Evolutionary conservation across 1,140 invertebrate genomes (phyloP).

Genomic region (Polypedilum pembai): DNA sequence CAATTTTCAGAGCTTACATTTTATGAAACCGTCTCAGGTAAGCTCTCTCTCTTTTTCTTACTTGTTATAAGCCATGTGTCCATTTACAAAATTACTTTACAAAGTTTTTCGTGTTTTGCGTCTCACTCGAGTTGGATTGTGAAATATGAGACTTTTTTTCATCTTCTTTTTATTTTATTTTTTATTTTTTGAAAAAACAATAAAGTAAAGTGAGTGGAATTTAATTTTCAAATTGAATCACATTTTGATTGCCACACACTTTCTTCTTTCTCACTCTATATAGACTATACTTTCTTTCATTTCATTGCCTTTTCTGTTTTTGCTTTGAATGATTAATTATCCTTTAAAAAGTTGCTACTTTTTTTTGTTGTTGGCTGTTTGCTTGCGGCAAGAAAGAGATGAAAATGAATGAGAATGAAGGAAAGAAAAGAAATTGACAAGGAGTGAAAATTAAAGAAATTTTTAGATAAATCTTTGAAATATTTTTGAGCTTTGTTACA

Average conservation of each 20-base stretch:
- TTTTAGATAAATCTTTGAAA: too few species aligned
- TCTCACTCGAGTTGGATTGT: neutral
- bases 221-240: conserved; percentile 25
- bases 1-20: neutral
- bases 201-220: neutral
- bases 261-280: neutral
- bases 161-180: neutral
- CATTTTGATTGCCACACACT: neutral
- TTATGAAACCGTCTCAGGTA: neutral
- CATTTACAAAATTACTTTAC: conserved; percentile 24
- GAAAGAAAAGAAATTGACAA: neutral
- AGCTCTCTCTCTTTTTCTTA: neutral
- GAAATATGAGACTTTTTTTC: conserved; percentile 13
- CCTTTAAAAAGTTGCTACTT: neutral
- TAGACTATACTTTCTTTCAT: neutral
- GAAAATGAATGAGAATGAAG: neutral
- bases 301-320: conserved; percentile 6
- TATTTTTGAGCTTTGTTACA: neutral
- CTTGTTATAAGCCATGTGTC: neutral
- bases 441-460: neutral
- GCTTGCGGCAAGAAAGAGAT: conserved; percentile 4
- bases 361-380: conserved; percentile 14
- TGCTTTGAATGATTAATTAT: conserved; percentile 26
- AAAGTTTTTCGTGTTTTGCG: neutral
- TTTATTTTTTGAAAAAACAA: neutral